Evolutionary conservation across 2,113 vertebrate genomes (phyloP).

Genomic region (Dunckerocampus dactyliophorus): DNA sequence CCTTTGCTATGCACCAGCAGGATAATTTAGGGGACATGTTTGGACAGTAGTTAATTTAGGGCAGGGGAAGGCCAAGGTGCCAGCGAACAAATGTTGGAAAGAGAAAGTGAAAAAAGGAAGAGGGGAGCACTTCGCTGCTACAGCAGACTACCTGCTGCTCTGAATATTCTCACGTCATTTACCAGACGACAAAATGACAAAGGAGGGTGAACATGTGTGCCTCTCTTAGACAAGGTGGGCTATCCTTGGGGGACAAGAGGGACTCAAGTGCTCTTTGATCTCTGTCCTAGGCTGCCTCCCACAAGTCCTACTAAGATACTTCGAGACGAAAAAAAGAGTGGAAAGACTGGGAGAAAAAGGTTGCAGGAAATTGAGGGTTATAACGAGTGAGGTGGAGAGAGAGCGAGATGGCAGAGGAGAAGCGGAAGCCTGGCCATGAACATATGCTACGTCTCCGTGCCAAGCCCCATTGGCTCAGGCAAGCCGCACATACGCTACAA

Average conservation of each 20-base stretch:
- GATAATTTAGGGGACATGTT: conserved; percentile 26
- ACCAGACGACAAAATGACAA: conserved; percentile 63
- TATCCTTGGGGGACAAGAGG: conserved; percentile 26
- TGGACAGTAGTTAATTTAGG: conserved; percentile 45
- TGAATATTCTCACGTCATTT: conserved; percentile 49
- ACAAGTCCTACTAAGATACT: conserved; percentile 25
- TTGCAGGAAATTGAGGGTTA: conserved; percentile 9
- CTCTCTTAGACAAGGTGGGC: conserved; percentile 25
- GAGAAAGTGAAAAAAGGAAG: conserved; percentile 45
- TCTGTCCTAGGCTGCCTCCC: conserved; percentile 24
- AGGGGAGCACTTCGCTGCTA: conserved; percentile 30
- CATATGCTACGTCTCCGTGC: conserved; percentile 67
- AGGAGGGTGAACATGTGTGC: conserved; percentile 19
- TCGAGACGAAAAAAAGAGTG: conserved; percentile 11
- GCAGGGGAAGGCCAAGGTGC: conserved; percentile 32
- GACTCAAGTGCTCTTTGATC: conserved; percentile 47
- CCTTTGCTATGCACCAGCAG: conserved; percentile 31
- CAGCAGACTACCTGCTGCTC: conserved; percentile 44
- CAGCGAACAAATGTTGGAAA: conserved; percentile 47
- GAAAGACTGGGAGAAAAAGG: conserved; percentile 11
- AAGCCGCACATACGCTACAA: conserved; percentile 61
- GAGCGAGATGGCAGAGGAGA: conserved; percentile 38
- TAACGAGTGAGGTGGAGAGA: conserved; percentile 10
- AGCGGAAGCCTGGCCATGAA: conserved; percentile 62
- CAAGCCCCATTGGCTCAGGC: conserved; percentile 67